Conservation (phyloP, 2,888 invertebrate species). For the Linhomoeus sp. region DNA sequence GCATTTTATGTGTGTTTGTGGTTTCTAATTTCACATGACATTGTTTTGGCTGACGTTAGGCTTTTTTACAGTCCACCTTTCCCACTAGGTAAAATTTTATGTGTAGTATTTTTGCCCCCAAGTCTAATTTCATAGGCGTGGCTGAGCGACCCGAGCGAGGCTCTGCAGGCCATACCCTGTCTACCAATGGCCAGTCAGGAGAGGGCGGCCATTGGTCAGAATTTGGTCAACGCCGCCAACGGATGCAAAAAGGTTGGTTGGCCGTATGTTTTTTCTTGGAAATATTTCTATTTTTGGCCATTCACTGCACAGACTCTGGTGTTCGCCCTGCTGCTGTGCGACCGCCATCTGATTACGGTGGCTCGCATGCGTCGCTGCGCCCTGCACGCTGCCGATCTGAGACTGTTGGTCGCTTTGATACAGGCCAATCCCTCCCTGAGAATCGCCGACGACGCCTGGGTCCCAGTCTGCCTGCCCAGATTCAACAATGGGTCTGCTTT, state of each 20-base stretch:
- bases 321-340: slow-evolving; percentile 72
- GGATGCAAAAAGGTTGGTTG: too few relatives aligned
- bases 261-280: too few relatives aligned
- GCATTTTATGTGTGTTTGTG: too few relatives aligned
- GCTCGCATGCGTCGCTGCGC: slow-evolving; percentile 85
- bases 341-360: slow-evolving; percentile 59
- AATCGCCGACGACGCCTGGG: slow-evolving; percentile 75
- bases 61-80: too few relatives aligned
- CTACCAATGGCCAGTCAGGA: too few relatives aligned
- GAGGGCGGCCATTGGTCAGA: too few relatives aligned
- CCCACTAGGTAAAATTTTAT: too few relatives aligned
- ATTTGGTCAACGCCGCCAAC: too few relatives aligned
- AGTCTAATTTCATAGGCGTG: too few relatives aligned
- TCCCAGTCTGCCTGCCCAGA: slow-evolving; percentile 81
- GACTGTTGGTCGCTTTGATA: slow-evolving; percentile 70
- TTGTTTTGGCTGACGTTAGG: too few relatives aligned
- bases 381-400: slow-evolving; percentile 75
- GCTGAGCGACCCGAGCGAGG: not conserved
- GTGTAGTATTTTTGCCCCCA: too few relatives aligned
- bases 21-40: too few relatives aligned
- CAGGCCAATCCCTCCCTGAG: slow-evolving; percentile 70
- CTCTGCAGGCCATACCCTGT: slow-evolving; percentile 23
- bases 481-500: slow-evolving; percentile 50
- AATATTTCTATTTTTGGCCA: slow-evolving; percentile 81
- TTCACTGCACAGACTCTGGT: slow-evolving; percentile 79